Base-by-base conservation (phyloP, 2,113 vertebrate species). In the Micromys minutus region DNA sequence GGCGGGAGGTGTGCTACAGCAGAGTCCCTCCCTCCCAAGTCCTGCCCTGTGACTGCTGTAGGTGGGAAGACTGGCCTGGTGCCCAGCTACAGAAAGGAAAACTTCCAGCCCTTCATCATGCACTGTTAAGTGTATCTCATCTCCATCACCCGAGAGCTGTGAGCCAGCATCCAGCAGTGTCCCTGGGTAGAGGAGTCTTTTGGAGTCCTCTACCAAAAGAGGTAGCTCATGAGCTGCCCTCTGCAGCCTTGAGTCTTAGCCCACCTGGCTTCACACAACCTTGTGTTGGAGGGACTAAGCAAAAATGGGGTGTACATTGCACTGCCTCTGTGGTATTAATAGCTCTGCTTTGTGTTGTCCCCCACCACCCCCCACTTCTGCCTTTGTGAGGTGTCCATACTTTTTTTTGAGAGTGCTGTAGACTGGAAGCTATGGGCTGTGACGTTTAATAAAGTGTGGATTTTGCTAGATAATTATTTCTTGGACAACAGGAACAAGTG, bases 261-360 rank as follows among this genome's bases (percentile, higher is more conserved):
- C 47, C 22, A 0, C 34, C 0, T 2, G 59, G 65, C n/a, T 22
- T 2, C 0, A 11, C 7, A 39, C n/a, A n/a, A n/a, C 57, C 39
- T 7, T 12, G 36, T 34, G 0, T 39, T 4, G 0, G 29, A 76
- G 84, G 80, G n/a, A 2, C 52, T 16, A 16, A 91, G 80, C 67
- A 26, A 24, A 52, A 5, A 29, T 2, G 3, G 71, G 65, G 34
- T 4, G 72, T 52, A 0, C 3, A 0, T 1, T 29, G 0, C 1
- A 8, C 75, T 72, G 29, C 6, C 45, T 5, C 10, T 10, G 13
- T 36, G 71, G 36, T 61, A 29, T 81, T 80, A 85, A 39, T 21
- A 92, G 85, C 93, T 65, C 34, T 2, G 15, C 76, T 22, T 4
- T 17, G 34, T 42, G 9, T 76, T 47, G n/a, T 83, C 88, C 2